Conservation (phyloP, 2,797 vertebrate species). For the Tapera naevia region DNA sequence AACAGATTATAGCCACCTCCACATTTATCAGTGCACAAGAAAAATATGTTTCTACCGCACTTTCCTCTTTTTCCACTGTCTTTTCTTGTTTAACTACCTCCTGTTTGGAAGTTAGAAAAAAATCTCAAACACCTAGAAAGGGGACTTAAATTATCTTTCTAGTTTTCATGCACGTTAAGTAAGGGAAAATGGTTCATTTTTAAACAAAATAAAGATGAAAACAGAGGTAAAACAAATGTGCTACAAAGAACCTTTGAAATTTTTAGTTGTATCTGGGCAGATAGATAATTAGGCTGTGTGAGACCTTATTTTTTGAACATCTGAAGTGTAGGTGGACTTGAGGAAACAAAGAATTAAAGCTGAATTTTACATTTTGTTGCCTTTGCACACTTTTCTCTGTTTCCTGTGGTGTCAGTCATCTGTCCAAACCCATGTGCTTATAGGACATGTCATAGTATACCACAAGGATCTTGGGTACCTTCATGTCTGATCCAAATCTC, state of each 20-base stretch:
- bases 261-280: background rate
- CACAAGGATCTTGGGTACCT: background rate
- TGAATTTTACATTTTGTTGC: background rate
- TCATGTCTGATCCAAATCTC: background rate
- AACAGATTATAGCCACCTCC: constrained; percentile 29
- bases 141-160: background rate
- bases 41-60: background rate
- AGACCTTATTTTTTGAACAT: constrained; percentile 25
- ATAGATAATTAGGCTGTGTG: background rate
- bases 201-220: background rate
- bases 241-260: background rate
- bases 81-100: background rate
- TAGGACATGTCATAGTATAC: background rate
- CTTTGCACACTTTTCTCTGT: background rate
- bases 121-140: background rate
- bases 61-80: background rate
- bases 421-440: background rate
- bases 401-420: constrained; percentile 13
- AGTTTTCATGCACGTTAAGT: background rate
- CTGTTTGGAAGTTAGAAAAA: background rate
- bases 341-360: constrained; percentile 34
- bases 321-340: constrained; percentile 49
- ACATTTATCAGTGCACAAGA: background rate
- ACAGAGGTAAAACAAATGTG: background rate
- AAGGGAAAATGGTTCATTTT: background rate